Evolutionary conservation across 2,888 invertebrate species (phyloP).

Genomic region (Cosmia pyralina): DNA sequence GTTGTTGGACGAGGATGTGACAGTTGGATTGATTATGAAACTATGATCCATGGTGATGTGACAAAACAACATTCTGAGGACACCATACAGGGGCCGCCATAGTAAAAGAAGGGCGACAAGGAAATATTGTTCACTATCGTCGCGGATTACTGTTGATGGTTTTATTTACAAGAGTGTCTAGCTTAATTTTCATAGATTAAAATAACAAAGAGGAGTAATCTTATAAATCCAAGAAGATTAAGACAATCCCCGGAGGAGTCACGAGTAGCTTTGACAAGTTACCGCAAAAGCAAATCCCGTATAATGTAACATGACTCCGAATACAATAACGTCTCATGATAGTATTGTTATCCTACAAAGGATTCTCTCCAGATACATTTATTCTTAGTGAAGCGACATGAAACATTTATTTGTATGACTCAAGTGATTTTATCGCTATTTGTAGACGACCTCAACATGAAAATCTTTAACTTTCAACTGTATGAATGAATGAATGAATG

Average conservation of each 20-base stretch:
- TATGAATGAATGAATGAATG: neutral
- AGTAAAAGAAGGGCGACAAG: neutral
- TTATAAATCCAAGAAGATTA: constrained; percentile 49
- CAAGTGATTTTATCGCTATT: constrained; percentile 38
- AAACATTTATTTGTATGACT: constrained; percentile 47
- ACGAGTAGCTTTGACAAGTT: constrained; percentile 53
- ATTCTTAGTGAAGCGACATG: constrained; percentile 54
- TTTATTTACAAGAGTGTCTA: constrained; percentile 28
- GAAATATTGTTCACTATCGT: constrained; percentile 15
- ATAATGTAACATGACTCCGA: constrained; percentile 54
- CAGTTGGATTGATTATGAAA: constrained; percentile 46
- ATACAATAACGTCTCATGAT: constrained; percentile 64
- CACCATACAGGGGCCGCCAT: neutral
- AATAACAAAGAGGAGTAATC: constrained; percentile 51
- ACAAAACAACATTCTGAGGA: constrained; percentile 16
- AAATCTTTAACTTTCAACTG: constrained; percentile 4
- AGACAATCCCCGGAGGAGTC: constrained; percentile 48
- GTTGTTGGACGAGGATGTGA: constrained; percentile 53
- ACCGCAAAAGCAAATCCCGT: constrained; percentile 59
- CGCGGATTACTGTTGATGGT: constrained; percentile 15
- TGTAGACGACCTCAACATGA: constrained; percentile 25
- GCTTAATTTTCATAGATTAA: constrained; percentile 41
- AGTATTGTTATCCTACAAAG: constrained; percentile 61
- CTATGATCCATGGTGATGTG: neutral
- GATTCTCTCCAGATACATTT: constrained; percentile 60